phyloP scores from a whole-genome alignment of 2,113 vertebrate genomes.

The Pollimyrus isidori region DNA sequence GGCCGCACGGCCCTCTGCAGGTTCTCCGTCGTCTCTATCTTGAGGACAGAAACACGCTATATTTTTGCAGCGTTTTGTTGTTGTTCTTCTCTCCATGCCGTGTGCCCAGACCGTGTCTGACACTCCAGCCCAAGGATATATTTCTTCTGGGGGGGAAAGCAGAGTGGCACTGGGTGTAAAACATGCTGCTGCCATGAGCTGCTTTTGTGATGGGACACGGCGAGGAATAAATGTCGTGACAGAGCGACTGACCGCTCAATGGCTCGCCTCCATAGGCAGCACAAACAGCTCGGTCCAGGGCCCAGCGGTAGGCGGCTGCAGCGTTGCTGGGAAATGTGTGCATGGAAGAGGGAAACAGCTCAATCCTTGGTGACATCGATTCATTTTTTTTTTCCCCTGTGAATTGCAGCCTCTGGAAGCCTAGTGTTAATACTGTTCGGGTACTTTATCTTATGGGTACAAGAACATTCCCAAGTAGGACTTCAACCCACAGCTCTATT shows the following conservation, averaged over 20 bases:
- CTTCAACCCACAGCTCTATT: background rate
- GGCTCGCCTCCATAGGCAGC: background rate
- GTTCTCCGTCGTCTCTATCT: background rate
- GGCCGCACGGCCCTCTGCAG: background rate
- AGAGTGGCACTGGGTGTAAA: background rate
- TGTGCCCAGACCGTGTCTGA: background rate
- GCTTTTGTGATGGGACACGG: background rate
- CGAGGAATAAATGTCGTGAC: background rate
- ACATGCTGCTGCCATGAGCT: background rate
- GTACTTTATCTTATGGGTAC: background rate
- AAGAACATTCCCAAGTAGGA: background rate
- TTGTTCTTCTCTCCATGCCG: background rate
- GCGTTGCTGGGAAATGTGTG: background rate
- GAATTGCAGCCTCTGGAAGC: background rate
- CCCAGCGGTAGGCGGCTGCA: background rate
- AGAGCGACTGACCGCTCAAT: background rate
- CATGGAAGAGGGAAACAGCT: background rate
- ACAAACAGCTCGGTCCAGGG: background rate
- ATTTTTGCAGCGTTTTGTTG: background rate
- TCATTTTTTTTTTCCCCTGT: background rate
- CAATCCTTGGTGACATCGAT: background rate
- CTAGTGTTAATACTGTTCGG: background rate
- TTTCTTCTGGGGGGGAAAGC: background rate
- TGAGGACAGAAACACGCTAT: background rate
- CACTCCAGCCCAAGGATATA: background rate